Conservation (phyloP, 1,140 invertebrate genomes). For the Apis laboriosa region DNA sequence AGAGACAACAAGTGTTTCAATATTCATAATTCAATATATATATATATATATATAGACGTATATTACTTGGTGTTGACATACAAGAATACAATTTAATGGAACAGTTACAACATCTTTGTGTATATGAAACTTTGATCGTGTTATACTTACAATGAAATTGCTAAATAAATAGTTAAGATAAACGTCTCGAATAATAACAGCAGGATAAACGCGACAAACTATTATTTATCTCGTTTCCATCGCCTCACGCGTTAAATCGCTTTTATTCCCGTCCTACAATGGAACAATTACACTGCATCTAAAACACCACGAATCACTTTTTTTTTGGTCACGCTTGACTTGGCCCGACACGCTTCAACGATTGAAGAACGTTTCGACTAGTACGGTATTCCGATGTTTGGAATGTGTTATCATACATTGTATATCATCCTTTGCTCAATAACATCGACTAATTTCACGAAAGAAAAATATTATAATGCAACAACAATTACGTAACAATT, state of each 20-base stretch:
- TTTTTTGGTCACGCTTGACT: constrained; percentile 19
- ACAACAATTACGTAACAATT: no score
- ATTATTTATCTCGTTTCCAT: constrained; percentile 19
- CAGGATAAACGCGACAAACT: background rate
- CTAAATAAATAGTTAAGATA: background rate
- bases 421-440: background rate
- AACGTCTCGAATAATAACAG: background rate
- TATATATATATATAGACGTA: no score
- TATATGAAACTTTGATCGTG: background rate
- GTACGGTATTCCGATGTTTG: constrained; percentile 14
- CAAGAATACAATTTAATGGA: background rate
- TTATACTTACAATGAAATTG: background rate
- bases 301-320: constrained; percentile 27
- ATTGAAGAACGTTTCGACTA: constrained; percentile 7
- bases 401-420: background rate
- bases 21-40: no score
- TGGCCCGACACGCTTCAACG: constrained; percentile 7
- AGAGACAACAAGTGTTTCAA: no score
- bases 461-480: background rate
- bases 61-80: no score
- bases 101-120: background rate
- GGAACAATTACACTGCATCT: constrained; percentile 35
- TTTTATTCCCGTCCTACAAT: constrained; percentile 24
- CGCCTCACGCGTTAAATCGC: constrained; percentile 6
- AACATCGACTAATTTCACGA: background rate